phyloP scores from a whole-genome alignment of 2,888 invertebrate genomes.

The Horisme vitalbata region DNA sequence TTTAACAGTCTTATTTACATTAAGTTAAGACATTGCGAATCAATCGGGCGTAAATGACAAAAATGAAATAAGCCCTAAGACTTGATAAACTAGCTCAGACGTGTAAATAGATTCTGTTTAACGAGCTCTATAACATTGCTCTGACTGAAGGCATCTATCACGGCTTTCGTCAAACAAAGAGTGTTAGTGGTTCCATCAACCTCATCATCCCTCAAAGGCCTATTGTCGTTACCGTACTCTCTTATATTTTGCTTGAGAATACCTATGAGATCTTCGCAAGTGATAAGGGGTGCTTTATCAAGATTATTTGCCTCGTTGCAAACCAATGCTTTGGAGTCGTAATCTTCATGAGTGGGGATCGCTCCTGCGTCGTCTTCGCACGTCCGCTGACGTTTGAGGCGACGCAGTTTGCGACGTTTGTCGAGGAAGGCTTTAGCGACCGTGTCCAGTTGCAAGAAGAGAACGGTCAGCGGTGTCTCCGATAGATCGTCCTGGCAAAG shows the following conservation, averaged over 20 bases:
- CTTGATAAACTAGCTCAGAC: slow-evolving; percentile 44
- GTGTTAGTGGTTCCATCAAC: slow-evolving; percentile 60
- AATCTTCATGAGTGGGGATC: slow-evolving; percentile 37
- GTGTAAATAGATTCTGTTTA: slow-evolving; percentile 74
- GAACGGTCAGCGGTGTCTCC: slow-evolving; percentile 70
- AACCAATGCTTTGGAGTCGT: slow-evolving; percentile 55
- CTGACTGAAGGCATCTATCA: slow-evolving; percentile 86
- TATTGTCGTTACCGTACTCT: slow-evolving; percentile 47
- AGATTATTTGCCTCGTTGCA: slow-evolving; percentile 56
- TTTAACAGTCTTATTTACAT: too few species aligned
- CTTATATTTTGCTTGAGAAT: slow-evolving; percentile 61
- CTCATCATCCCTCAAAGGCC: slow-evolving; percentile 54
- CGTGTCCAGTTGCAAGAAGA: slow-evolving; percentile 71
- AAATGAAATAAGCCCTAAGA: too few species aligned
- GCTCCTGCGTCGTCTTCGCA: slow-evolving; percentile 48
- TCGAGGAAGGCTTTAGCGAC: slow-evolving; percentile 65
- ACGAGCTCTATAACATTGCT: slow-evolving; percentile 82
- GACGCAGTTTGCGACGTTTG: slow-evolving; percentile 60
- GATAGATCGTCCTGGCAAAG: slow-evolving; percentile 70
- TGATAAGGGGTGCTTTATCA: slow-evolving; percentile 49
- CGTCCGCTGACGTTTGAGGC: slow-evolving; percentile 66
- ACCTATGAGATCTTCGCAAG: slow-evolving; percentile 53
- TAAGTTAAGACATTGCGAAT: too few species aligned
- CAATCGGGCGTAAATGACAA: too few species aligned
- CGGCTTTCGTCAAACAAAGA: slow-evolving; percentile 66